Percentiles rank a stretch among this genome's conserved stretches.
Evolutionary conservation across 2,888 invertebrate genomes (phyloP).

Genomic region (Embidobia sp.): DNA sequence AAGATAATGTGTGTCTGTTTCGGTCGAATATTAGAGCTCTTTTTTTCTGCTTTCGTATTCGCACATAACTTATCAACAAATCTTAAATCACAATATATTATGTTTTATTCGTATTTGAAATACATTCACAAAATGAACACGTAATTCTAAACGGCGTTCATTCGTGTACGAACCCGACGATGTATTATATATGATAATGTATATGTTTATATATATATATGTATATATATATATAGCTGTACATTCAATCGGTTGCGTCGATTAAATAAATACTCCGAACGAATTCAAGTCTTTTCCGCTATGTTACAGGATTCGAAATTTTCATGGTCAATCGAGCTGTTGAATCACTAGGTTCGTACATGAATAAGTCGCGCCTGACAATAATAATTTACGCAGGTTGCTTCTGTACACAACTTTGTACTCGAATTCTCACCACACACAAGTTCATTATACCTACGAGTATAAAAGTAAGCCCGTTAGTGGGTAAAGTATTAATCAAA

Average conservation of each 20-base stretch:
- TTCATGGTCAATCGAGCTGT: not conserved
- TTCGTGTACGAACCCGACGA: conserved; percentile 32
- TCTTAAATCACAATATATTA: conserved; percentile 59
- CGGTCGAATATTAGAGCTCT: conserved; percentile 41
- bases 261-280: conserved; percentile 1
- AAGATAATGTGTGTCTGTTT: conserved; percentile 41
- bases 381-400: conserved; percentile 26
- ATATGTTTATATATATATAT: not conserved
- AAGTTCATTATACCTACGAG: conserved; percentile 28
- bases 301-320: too few species aligned
- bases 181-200: too few species aligned
- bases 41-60: conserved; percentile 33
- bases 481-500: conserved; percentile 17
- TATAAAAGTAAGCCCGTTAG: conserved; percentile 20
- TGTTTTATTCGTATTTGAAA: conserved; percentile 29
- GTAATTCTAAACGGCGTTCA: conserved; percentile 31
- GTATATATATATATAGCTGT: not conserved
- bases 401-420: conserved; percentile 57
- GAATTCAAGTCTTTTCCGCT: too few species aligned
- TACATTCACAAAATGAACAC: conserved; percentile 42
- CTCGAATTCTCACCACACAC: conserved; percentile 36
- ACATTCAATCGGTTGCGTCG: not conserved
- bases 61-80: conserved; percentile 51
- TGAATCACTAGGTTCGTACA: conserved; percentile 16
- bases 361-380: conserved; percentile 23